Conservation (phyloP, 1,140 invertebrate species). For the Sitodiplosis mosellana region DNA sequence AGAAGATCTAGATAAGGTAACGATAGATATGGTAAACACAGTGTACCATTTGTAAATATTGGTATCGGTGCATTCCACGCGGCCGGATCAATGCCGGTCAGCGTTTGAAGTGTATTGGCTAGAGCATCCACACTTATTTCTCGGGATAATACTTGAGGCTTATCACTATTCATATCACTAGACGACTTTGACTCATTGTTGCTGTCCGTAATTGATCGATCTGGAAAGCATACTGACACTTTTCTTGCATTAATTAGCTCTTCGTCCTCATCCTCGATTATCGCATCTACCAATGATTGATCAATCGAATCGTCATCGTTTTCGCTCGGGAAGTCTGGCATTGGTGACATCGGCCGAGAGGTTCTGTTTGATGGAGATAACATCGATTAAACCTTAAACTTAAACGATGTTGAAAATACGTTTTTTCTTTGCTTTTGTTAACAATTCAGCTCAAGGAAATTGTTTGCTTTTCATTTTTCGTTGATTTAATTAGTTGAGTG, state of each 20-base stretch:
- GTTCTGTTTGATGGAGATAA: constrained; percentile 31
- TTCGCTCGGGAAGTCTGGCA: constrained; percentile 36
- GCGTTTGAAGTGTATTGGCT: constrained; percentile 25
- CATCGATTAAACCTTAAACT: constrained; percentile 5
- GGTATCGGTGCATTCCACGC: constrained; percentile 74
- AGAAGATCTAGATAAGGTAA: constrained; percentile 88
- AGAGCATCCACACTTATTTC: constrained; percentile 41
- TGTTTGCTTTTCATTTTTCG: too few species aligned
- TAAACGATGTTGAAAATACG: too few species aligned
- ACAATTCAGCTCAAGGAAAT: too few species aligned
- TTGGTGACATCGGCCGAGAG: constrained; percentile 61
- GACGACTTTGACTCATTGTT: too few species aligned
- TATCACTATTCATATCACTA: too few species aligned
- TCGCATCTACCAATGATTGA: not conserved
- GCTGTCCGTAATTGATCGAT: too few species aligned
- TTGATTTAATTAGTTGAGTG: not conserved
- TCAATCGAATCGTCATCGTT: constrained; percentile 11
- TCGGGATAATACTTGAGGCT: constrained; percentile 23
- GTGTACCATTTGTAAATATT: constrained; percentile 80
- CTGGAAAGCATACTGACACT: too few species aligned
- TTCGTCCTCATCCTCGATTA: not conserved
- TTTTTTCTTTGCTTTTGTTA: too few species aligned
- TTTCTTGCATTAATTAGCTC: not conserved
- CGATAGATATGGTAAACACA: constrained; percentile 92
- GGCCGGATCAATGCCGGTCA: constrained; percentile 34